Evolutionary conservation across 2,888 invertebrate species (phyloP), one percentile per base, ranked within the genome.

Genomic region (Nipponacmea schrenckii): DNA sequence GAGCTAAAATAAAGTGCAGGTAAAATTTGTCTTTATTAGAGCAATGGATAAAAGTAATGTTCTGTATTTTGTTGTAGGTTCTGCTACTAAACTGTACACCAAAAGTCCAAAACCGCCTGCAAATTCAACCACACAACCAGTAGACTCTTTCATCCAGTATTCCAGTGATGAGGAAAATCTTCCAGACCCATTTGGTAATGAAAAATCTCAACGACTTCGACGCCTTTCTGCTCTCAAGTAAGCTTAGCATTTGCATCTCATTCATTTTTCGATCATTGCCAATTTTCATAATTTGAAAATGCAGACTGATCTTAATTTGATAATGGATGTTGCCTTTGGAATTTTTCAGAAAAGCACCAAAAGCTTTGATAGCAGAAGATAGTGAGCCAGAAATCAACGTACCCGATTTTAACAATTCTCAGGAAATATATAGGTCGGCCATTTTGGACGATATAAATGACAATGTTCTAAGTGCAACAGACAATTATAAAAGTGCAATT

Each of bases 401-500:
- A 20, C 31, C 67, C 7, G 71, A 74, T 66, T 62, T 67, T 14
- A 70, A 77, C 26, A 72, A 73, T 69, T 72, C 75, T 7, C 78
- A 78, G 62, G 75, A 78, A 31, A 31, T 73, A 4, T 76, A 74
- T 39, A 63, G 64, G 15, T 77, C 77, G 68, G 74, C 76, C 24
- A 44, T 62, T 15, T 50, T 74, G 46, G 74, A 77, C 24, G 77
- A 76, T 64, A 27, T 71, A 2, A 64, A 63, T 7, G 26, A 62
- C 14, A 12, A 45, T 24, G 27, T 73, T 24, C 62, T 48, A 14
- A 68, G 64, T 68, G 79, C 81, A 14, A 80, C 84, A 64, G 79
- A 81, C 26, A 79, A 81, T 26, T 87, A 87, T 69, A 81, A 74
- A 62, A 74, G 76, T 68, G 84, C 83, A 31, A 87, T 87, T 27